phyloP scores from a whole-genome alignment of 2,888 invertebrate species.

The Shargacucullia verbasci region DNA sequence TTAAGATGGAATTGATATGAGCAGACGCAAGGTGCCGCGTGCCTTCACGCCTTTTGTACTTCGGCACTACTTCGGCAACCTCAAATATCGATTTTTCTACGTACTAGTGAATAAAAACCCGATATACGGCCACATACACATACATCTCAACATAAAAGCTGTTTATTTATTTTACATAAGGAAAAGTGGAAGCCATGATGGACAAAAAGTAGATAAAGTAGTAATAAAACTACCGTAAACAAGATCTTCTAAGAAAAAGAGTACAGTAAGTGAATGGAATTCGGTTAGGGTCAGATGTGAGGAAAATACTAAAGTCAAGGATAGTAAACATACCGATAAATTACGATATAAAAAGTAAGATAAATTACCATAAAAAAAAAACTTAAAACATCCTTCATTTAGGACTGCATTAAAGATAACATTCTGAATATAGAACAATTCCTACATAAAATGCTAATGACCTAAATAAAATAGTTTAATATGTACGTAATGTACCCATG shows the following conservation, averaged over 20 bases:
- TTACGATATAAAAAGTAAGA: conserved; percentile 21
- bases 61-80: conserved; percentile 61
- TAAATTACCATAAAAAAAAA: conserved; percentile 27
- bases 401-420: conserved; percentile 24
- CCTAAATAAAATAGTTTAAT: conserved; percentile 48
- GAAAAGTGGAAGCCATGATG: conserved; percentile 17
- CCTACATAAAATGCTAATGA: conserved; percentile 42
- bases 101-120: conserved; percentile 37
- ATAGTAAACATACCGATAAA: conserved; percentile 23
- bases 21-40: conserved; percentile 72
- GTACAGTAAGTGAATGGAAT: conserved; percentile 48
- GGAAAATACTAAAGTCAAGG: conserved; percentile 42
- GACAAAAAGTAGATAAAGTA: conserved; percentile 1
- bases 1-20: conserved; percentile 79
- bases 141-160: neutral
- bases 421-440: conserved; percentile 26
- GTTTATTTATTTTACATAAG: conserved; percentile 1
- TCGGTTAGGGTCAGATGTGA: conserved; percentile 39
- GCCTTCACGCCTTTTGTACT: conserved; percentile 75
- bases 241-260: conserved; percentile 50
- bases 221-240: conserved; percentile 35
- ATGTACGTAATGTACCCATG: conserved; percentile 37
- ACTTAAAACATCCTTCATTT: conserved; percentile 22
- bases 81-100: conserved; percentile 49
- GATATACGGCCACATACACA: too few species aligned